Evolutionary conservation across 2,113 vertebrate genomes (phyloP).

Genomic region (Mormyrus lacerda): DNA sequence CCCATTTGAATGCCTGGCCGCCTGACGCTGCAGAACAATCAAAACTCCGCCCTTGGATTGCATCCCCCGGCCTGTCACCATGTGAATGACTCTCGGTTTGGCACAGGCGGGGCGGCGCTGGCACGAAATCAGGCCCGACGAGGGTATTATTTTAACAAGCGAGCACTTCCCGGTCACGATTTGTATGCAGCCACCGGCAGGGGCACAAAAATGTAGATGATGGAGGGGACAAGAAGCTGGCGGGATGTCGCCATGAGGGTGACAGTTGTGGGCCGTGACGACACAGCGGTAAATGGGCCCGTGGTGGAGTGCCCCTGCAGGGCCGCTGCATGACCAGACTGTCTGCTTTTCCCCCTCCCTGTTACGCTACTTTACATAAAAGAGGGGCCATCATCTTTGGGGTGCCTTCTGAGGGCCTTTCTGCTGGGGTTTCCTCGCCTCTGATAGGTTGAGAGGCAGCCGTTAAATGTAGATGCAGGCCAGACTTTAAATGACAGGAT

Average conservation of each 20-base stretch:
- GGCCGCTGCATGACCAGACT: background rate
- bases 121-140: constrained; percentile 36
- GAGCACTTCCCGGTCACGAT: constrained; percentile 55
- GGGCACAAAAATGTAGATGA: constrained; percentile 55
- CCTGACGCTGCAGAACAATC: constrained; percentile 52
- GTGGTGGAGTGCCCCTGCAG: too few relatives aligned
- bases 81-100: constrained; percentile 32
- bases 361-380: background rate
- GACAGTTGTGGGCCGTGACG: constrained; percentile 39
- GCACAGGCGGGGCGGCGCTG: constrained; percentile 39
- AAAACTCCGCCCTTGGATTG: constrained; percentile 50
- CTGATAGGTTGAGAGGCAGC: background rate
- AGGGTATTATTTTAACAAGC: constrained; percentile 62
- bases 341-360: background rate
- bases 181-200: constrained; percentile 44
- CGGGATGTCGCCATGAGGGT: constrained; percentile 31
- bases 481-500: background rate
- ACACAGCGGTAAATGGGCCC: constrained; percentile 34
- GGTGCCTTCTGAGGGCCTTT: background rate
- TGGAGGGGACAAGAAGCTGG: constrained; percentile 49
- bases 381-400: background rate
- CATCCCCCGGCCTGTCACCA: constrained; percentile 37
- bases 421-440: background rate
- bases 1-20: constrained; percentile 33
- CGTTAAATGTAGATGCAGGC: background rate